Evolutionary conservation across 2,797 vertebrate species (phyloP).

Genomic region (Echiichthys vipera): DNA sequence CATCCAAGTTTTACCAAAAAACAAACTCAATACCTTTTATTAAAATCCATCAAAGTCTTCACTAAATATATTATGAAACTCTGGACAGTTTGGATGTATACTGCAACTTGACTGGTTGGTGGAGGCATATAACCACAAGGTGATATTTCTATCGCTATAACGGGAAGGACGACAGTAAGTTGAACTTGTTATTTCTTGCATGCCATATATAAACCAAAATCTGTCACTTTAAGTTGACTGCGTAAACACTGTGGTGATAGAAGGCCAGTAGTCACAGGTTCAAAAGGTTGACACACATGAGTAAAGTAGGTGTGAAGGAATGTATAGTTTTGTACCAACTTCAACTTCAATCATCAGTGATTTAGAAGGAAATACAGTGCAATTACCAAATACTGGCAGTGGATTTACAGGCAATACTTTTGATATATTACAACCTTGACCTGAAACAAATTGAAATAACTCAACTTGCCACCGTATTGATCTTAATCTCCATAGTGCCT

Average conservation of each 20-base stretch:
- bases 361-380: conserved; percentile 34
- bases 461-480: not conserved
- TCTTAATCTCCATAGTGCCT: not conserved
- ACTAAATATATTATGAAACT: no score
- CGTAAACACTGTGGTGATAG: not conserved
- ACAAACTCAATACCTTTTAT: no score
- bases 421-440: conserved; percentile 33
- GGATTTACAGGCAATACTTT: not conserved
- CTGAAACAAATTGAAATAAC: conserved; percentile 44
- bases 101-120: no score
- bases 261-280: conserved; percentile 6
- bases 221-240: not conserved
- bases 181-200: not conserved
- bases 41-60: no score
- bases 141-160: no score
- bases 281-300: conserved; percentile 24
- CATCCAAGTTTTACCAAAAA: no score
- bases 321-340: conserved; percentile 3
- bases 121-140: no score
- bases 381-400: conserved; percentile 41
- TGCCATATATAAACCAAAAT: conserved; percentile 5
- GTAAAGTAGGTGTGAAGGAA: conserved; percentile 54
- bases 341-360: conserved; percentile 32
- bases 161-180: not conserved
- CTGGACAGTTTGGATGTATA: no score